Base-by-base conservation (phyloP, 1,140 invertebrate species). In the Tribolium castaneum region DNA sequence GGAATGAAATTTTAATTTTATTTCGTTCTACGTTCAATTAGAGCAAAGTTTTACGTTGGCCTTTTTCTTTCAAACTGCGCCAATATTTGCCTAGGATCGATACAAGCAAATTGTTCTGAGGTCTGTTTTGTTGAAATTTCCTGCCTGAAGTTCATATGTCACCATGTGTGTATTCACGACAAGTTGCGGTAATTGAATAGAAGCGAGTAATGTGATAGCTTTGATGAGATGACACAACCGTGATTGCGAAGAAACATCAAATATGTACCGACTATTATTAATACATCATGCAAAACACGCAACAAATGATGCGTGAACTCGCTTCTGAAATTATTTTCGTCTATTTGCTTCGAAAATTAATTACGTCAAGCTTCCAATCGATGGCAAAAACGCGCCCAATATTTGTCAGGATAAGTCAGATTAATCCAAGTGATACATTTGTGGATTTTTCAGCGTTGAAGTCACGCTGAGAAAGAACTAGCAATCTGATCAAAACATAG, bases 161-260 rank as follows among this genome's bases (percentile, higher is more conserved):
- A n/a, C 59, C n/a, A 13, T 14, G n/a, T 45, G 25, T 66, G 54
- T 66, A 66, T 66, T 66, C 59, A 35, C 56, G 22, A 62, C 59
- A 35, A 13, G 25, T 66, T 5, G n/a, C 39, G 25, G 30, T 66
- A 66, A 66, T 66, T 66, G 59, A 66, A 66, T 66, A 66, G 59
- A 66, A 66, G 59, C n/a, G 59, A 14, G 30, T 66, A 35, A 66
- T 35, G 59, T 66, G 30, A 66, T 66, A 66, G 34, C 25, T 66
- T 35, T 66, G 59, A 66, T 66, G 30, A 35, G 59, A 66, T 66
- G 59, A 66, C 59, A 66, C 25, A 35, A 25, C 1, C 19, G 59
- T 66, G 59, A 66, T 66, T 66, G 59, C n/a, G 16, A 59, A 59
- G 54, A 59, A 66, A 66, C 22, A 66, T 66, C 59, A 66, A 66